Conservation (phyloP, 2,113 vertebrate genomes). For the Spilogale gracilis region DNA sequence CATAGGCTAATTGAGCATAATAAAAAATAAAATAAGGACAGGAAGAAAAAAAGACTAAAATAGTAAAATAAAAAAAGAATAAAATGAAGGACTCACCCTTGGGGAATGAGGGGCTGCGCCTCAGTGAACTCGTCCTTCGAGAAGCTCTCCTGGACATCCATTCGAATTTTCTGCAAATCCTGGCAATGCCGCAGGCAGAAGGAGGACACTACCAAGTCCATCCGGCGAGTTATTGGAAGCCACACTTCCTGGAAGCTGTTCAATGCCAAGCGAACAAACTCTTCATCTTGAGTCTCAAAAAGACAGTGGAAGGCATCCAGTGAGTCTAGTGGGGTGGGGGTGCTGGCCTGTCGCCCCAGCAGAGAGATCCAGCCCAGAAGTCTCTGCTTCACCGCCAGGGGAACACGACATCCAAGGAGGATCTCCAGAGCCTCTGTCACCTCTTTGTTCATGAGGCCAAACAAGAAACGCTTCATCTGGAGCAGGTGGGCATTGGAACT, state of each 20-base stretch:
- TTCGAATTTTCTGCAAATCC: background rate
- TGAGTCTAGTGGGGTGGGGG: accelerated
- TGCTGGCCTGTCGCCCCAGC: background rate
- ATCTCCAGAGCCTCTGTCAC: accelerated
- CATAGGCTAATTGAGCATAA: too few relatives aligned
- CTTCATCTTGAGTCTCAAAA: slow-evolving; percentile 61
- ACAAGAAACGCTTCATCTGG: slow-evolving; percentile 69
- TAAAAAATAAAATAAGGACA: too few relatives aligned
- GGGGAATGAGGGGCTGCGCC: accelerated
- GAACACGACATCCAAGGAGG: accelerated
- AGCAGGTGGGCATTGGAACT: background rate
- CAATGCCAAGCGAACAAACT: background rate
- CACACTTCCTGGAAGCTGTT: background rate
- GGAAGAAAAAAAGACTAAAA: background rate
- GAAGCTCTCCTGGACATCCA: slow-evolving; percentile 1
- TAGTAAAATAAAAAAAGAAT: accelerated
- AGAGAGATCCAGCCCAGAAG: slow-evolving; percentile 49
- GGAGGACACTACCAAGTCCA: background rate
- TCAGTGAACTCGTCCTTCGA: accelerated
- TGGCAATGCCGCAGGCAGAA: slow-evolving; percentile 59
- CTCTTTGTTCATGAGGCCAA: slow-evolving; percentile 57
- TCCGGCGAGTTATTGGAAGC: background rate
- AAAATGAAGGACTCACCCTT: background rate
- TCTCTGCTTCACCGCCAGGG: accelerated
- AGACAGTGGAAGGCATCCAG: slow-evolving; percentile 65